phyloP scores from a whole-genome alignment of 1,140 invertebrate species.

The Metopolophium dirhodum region DNA sequence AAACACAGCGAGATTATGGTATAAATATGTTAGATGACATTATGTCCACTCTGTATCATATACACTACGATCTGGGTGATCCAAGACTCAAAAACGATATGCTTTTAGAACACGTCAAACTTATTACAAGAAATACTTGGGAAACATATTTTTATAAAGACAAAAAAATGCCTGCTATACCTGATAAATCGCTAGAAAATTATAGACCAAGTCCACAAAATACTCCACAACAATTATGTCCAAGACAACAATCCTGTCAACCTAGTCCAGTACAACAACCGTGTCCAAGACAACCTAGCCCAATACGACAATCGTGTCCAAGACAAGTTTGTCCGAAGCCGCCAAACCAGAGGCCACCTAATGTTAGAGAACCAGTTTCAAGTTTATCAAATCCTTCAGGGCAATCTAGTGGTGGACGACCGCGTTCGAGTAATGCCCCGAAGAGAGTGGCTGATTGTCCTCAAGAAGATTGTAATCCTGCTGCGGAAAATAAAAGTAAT shows the following conservation, averaged over 20 bases:
- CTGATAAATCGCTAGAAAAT: not conserved
- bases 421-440: not conserved
- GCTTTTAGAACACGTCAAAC: conserved; percentile 12
- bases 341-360: not conserved
- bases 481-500: not conserved
- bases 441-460: not conserved
- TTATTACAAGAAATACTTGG: conserved; percentile 45
- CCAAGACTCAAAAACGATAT: conserved; percentile 24
- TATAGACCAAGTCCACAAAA: not conserved
- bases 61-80: conserved; percentile 42
- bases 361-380: not conserved
- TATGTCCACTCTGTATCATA: conserved; percentile 15
- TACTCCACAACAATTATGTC: not conserved
- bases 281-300: not conserved
- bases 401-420: no score
- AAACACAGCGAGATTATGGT: conserved; percentile 13
- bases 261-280: not conserved
- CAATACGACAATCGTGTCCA: not conserved
- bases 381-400: no score
- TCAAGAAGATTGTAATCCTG: not conserved
- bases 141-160: conserved; percentile 24
- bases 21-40: conserved; percentile 42
- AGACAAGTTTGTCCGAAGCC: not conserved
- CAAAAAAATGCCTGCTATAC: conserved; percentile 17
- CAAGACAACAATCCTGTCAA: not conserved